Conservation (phyloP, 1,140 invertebrate genomes). For the Drosophila subobscura region DNA sequence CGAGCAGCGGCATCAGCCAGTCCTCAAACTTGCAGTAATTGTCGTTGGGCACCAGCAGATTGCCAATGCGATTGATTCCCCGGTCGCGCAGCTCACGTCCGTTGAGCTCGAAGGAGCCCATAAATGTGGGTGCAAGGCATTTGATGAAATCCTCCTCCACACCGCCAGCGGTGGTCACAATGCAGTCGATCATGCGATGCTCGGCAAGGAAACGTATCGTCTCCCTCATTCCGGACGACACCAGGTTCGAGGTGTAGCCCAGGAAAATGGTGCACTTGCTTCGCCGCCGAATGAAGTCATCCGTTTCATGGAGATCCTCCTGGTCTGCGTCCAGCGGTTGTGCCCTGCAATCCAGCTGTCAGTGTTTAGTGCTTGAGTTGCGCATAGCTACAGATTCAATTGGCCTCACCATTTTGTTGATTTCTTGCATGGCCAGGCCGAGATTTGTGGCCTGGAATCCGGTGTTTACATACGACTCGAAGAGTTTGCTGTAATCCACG, state of each 20-base stretch:
- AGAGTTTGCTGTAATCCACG: conserved; percentile 93
- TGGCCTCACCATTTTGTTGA: conserved; percentile 93
- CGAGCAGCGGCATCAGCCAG: conserved; percentile 97
- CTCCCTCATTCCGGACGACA: conserved; percentile 97
- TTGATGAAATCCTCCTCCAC: conserved; percentile 99
- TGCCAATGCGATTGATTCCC: conserved; percentile 99
- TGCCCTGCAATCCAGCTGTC: conserved; percentile 85
- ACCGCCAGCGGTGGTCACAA: conserved; percentile 99
- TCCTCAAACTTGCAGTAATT: conserved; percentile 99
- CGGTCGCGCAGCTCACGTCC: conserved; percentile 91
- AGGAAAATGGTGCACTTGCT: conserved; percentile 97
- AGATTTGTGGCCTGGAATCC: conserved; percentile 99
- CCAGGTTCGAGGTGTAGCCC: conserved; percentile 99
- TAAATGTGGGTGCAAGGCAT: conserved; percentile 96
- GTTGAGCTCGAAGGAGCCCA: conserved; percentile 91
- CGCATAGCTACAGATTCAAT: background rate
- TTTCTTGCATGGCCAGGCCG: conserved; percentile 94
- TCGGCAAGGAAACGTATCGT: conserved; percentile 95
- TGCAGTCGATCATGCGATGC: conserved; percentile 94
- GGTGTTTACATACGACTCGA: conserved; percentile 91
- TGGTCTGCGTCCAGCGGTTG: conserved; percentile 87
- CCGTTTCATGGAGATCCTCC: conserved; percentile 88
- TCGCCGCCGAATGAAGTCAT: conserved; percentile 91
- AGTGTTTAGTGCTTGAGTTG: conserved; percentile 31
- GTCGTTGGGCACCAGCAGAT: conserved; percentile 98